Conservation (phyloP, 2,888 invertebrate species). For the Drosophila eohydei region DNA sequence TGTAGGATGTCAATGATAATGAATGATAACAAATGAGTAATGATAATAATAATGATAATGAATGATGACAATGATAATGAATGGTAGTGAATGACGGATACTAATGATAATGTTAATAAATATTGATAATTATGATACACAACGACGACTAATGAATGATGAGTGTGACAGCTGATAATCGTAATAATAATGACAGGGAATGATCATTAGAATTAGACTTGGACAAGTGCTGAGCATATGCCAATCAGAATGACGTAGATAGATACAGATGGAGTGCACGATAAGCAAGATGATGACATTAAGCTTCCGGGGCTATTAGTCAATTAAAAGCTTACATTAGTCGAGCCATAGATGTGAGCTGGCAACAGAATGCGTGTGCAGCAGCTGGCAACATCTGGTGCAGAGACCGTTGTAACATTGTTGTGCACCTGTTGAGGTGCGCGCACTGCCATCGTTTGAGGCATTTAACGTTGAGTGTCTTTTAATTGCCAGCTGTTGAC, state of each 20-base stretch:
- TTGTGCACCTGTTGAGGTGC: constrained; percentile 34
- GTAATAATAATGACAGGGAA: too few relatives aligned
- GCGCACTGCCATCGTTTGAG: constrained; percentile 7
- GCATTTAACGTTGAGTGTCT: constrained; percentile 56
- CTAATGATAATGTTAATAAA: too few relatives aligned
- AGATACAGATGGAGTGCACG: background rate
- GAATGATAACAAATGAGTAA: too few relatives aligned
- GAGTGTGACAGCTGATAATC: too few relatives aligned
- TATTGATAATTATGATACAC: too few relatives aligned
- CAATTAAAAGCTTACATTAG: background rate
- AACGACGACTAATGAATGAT: too few relatives aligned
- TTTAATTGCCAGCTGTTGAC: constrained; percentile 73
- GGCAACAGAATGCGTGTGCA: background rate
- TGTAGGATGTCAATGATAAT: background rate
- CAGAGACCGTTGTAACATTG: background rate
- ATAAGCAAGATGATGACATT: background rate
- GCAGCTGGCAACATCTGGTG: background rate
- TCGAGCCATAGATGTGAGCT: background rate
- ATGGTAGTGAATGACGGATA: too few relatives aligned
- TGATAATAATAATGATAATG: too few relatives aligned
- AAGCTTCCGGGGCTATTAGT: background rate
- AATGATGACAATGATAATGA: too few relatives aligned
- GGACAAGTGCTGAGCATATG: too few relatives aligned
- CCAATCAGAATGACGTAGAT: too few relatives aligned
- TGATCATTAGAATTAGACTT: too few relatives aligned